These are phyloP conservation scores for Archilochus colubris DNA, from an alignment of 2,113 vertebrate species.

Conservation along the genomic window DNA sequence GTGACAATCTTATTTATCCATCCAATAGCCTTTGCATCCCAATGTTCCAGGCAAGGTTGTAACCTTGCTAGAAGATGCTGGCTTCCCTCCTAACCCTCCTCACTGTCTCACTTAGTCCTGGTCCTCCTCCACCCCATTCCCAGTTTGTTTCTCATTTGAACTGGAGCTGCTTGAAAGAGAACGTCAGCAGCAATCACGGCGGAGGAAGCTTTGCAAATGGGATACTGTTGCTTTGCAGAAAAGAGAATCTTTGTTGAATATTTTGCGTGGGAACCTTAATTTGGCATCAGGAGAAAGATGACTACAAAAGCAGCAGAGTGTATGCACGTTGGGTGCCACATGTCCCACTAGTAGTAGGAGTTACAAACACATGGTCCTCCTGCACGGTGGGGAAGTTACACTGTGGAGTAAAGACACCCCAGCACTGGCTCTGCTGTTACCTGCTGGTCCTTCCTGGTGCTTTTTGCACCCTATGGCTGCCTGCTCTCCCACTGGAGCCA, in stretches of 20 bases:
- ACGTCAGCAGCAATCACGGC: constrained; percentile 9
- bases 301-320: neutral
- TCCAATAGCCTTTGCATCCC: neutral
- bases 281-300: neutral
- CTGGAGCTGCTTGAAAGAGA: neutral
- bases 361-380: neutral
- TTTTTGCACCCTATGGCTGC: neutral
- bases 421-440: rapidly evolving
- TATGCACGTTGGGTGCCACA: rapidly evolving
- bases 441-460: rapidly evolving
- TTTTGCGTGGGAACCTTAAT: neutral
- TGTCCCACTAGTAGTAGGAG: rapidly evolving
- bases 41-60: neutral
- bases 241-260: neutral
- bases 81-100: neutral
- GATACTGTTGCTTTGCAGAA: neutral
- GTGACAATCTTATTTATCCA: neutral
- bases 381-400: rapidly evolving
- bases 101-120: neutral
- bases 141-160: constrained; percentile 47
- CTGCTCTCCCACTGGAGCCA: rapidly evolving
- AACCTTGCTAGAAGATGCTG: neutral
- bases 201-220: neutral
- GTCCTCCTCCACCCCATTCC: constrained; percentile 6
- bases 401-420: rapidly evolving